These are phyloP conservation scores for Auanema sp. DNA, from an alignment of 2,888 invertebrate genomes.

Conservation along the genomic window DNA sequence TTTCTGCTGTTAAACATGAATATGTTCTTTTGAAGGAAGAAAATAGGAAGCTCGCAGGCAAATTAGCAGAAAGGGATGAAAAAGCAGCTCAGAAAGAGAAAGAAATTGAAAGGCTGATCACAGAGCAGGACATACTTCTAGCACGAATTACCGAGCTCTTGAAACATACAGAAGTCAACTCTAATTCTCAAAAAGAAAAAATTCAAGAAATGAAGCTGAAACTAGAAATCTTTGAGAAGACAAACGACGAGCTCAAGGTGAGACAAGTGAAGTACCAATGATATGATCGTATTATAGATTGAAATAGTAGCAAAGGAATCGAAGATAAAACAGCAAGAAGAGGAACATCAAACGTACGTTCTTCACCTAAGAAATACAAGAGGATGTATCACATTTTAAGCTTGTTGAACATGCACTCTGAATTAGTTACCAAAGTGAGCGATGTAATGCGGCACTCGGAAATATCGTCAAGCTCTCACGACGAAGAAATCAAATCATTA, in stretches of 20 bases:
- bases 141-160: too few relatives aligned
- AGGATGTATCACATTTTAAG: background rate
- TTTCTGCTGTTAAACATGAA: background rate
- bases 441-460: too few relatives aligned
- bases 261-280: conserved; percentile 1
- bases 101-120: conserved; percentile 6
- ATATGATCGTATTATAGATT: background rate
- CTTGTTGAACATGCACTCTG: background rate
- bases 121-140: too few relatives aligned
- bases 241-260: conserved; percentile 1
- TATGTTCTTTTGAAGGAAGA: conserved; percentile 1
- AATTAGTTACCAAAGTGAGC: too few relatives aligned
- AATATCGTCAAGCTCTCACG: too few relatives aligned
- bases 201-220: conserved; percentile 3
- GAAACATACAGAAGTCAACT: too few relatives aligned
- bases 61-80: conserved; percentile 1
- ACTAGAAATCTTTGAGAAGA: conserved; percentile 6
- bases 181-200: conserved; percentile 2
- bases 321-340: conserved; percentile 5
- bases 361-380: background rate
- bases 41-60: background rate
- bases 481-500: too few relatives aligned
- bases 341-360: conserved; percentile 1
- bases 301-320: conserved; percentile 2
- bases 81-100: conserved; percentile 7